phyloP scores from a whole-genome alignment of 53 echinoderm and acorn worm genomes.

The Stichopus horrens region DNA sequence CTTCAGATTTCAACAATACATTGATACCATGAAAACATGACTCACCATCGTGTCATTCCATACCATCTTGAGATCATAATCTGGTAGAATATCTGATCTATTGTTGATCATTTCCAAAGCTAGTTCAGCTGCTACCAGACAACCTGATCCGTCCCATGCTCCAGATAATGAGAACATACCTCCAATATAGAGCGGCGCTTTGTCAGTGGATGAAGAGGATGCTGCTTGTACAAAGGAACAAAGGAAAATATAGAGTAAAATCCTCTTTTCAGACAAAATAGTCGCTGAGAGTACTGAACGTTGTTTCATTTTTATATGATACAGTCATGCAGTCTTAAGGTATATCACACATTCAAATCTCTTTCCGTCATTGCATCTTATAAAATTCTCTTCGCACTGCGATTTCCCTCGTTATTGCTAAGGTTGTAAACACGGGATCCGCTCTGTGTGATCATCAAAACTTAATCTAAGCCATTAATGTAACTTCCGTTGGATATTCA shows the following conservation, averaged over 20 bases:
- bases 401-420: too few relatives aligned
- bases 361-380: too few relatives aligned
- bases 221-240: neutral
- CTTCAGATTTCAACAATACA: too few relatives aligned
- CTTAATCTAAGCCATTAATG: too few relatives aligned
- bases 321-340: too few relatives aligned
- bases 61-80: slow-evolving; percentile 52
- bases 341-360: too few relatives aligned
- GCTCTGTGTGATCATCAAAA: too few relatives aligned
- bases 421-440: too few relatives aligned
- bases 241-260: too few relatives aligned
- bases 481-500: too few relatives aligned
- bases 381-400: too few relatives aligned
- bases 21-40: too few relatives aligned
- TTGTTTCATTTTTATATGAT: neutral
- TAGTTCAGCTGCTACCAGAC: slow-evolving; percentile 37
- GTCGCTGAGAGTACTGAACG: neutral
- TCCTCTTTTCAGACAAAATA: neutral
- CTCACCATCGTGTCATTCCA: slow-evolving; percentile 52
- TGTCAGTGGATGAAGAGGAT: neutral
- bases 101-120: slow-evolving; percentile 60
- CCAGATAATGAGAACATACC: neutral
- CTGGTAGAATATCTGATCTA: slow-evolving; percentile 44
- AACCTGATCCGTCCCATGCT: neutral
- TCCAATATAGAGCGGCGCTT: neutral